Percentiles rank a stretch among this genome's conserved stretches.
These are phyloP conservation scores for Caenorhabditis drosophilae DNA, from an alignment of 2,888 invertebrate species.

Conservation along the genomic window DNA sequence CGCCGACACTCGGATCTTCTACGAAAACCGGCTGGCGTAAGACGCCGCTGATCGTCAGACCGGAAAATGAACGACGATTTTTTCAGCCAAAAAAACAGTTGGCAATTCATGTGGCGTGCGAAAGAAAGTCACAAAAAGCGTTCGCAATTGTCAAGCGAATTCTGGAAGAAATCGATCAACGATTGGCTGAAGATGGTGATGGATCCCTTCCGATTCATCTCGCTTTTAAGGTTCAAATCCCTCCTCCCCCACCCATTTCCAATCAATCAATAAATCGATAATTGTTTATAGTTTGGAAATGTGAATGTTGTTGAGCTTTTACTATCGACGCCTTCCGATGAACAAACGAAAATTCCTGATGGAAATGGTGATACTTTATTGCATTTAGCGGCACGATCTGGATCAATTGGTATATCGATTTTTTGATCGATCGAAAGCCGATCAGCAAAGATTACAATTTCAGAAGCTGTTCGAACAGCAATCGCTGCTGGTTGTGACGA, in stretches of 20 bases:
- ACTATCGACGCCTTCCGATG: slow-evolving; percentile 82
- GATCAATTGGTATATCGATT: slow-evolving; percentile 37
- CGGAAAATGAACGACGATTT: neutral
- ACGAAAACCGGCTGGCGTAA: slow-evolving; percentile 81
- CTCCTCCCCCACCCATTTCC: neutral
- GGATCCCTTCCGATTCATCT: slow-evolving; percentile 62
- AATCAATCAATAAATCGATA: no score
- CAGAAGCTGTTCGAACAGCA: slow-evolving; percentile 53
- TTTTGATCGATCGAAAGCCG: neutral
- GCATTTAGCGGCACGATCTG: slow-evolving; percentile 85
- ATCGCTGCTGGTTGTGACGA: slow-evolving; percentile 76
- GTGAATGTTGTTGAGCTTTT: slow-evolving; percentile 92
- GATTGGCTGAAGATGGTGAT: slow-evolving; percentile 74
- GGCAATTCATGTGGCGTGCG: slow-evolving; percentile 91
- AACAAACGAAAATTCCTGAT: slow-evolving; percentile 77
- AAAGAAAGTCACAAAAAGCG: slow-evolving; percentile 88
- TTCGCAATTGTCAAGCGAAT: slow-evolving; percentile 87
- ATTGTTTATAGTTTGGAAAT: slow-evolving; percentile 82
- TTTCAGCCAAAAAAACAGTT: slow-evolving; percentile 87
- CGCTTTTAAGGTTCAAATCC: slow-evolving; percentile 56
- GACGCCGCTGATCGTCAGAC: no score
- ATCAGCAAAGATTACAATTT: neutral
- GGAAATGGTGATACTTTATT: slow-evolving; percentile 87
- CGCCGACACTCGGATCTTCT: slow-evolving; percentile 85
- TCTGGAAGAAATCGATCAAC: slow-evolving; percentile 85